Evolutionary conservation across 2,797 vertebrate species (phyloP), one percentile per base, ranked within the genome.

Genomic region (Siniperca scherzeri): DNA sequence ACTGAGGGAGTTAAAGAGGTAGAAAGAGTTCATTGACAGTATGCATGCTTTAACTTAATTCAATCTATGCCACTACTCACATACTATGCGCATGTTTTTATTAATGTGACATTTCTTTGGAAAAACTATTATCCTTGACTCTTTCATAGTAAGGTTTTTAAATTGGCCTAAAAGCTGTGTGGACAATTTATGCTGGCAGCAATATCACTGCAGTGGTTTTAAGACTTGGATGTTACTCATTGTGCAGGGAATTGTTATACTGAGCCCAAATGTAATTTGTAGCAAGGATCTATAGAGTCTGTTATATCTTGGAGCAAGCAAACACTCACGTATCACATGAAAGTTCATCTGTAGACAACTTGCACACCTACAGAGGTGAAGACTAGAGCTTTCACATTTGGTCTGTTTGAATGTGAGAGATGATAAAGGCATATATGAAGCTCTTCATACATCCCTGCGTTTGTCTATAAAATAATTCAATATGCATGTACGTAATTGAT

Each of bases 71-170:
- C 21, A 33, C 78, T 36, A 14, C 68, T 78, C 64, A 74, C 19
- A 68, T 11, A 42, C 25, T 52, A 38, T 25, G 38, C 0, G 3
- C 25, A 67, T 19, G 25, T 73, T 87, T 80, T 70, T 30, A 79
- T 80, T 72, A 69, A 61, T 61, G 46, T 66, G 69, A 79, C 82
- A 85, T 77, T 55, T 69, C 66, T 77, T 72, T 81, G 77, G 82
- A 80, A 78, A 77, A 89, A 62, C 42, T 55, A 46, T 70, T 61
- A 80, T 84, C 69, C 38, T 78, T 71, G 52, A 65, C 73, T 80
- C 36, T 70, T 56, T 59, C 33, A 56, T 59, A 64, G 70, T 64
- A 74, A 75, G 48, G 48, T 6, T 81, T 83, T 78, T 57, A 61
- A 82, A 84, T 62, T 78, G 73, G n/a, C 59, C 67, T 74, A 61